phyloP scores from a whole-genome alignment of 2,888 invertebrate genomes.

The Noctua comes region DNA sequence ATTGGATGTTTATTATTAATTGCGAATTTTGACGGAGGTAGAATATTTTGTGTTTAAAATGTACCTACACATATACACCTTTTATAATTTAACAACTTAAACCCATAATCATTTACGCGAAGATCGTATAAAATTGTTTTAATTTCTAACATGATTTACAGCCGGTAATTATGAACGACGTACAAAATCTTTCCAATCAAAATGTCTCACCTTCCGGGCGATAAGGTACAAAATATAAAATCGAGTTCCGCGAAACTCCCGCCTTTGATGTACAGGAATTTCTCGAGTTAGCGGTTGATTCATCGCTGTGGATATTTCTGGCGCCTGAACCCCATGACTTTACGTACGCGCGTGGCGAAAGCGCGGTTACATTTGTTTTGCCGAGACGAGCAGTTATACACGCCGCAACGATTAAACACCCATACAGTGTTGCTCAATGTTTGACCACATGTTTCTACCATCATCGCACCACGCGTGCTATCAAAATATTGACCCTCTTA shows the following conservation, averaged over 20 bases:
- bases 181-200: slow-evolving; percentile 64
- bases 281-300: slow-evolving; percentile 86
- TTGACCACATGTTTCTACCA: slow-evolving; percentile 87
- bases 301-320: slow-evolving; percentile 84
- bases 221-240: slow-evolving; percentile 71
- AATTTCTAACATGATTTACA: slow-evolving; percentile 32
- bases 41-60: background rate
- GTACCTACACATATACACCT: background rate
- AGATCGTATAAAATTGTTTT: background rate
- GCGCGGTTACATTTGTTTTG: slow-evolving; percentile 81
- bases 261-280: slow-evolving; percentile 86
- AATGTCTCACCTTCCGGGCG: slow-evolving; percentile 62
- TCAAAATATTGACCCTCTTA: slow-evolving; percentile 90
- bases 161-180: slow-evolving; percentile 57
- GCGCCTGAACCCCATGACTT: slow-evolving; percentile 72
- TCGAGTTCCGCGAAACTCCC: slow-evolving; percentile 79
- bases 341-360: slow-evolving; percentile 76
- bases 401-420: slow-evolving; percentile 81
- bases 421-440: slow-evolving; percentile 86
- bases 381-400: slow-evolving; percentile 72
- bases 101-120: background rate
- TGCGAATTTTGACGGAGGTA: slow-evolving; percentile 22
- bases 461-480: slow-evolving; percentile 82
- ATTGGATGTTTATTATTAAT: slow-evolving; percentile 43
- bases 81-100: background rate